A percentile compares a stretch with the other conserved stretches of the same genome.
Evolutionary conservation across 92 coral and sea anemone genomes (phyloP).

Genomic region (Hydrozoanthus gracilis): DNA sequence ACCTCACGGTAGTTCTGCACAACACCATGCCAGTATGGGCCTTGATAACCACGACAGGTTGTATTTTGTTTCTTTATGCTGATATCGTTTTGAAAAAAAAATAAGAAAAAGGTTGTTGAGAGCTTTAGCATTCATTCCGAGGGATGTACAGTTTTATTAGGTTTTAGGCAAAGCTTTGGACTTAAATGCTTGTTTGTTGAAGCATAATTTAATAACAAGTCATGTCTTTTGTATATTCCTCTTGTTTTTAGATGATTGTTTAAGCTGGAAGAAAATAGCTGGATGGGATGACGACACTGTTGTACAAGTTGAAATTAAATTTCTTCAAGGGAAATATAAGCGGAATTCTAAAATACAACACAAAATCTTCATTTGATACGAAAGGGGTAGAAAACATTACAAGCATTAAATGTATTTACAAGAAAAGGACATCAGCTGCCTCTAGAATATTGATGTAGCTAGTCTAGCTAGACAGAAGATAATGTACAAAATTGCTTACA

Average conservation of each 20-base stretch:
- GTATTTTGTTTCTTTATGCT: conserved; percentile 15
- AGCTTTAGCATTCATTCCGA: neutral
- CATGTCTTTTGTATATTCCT: neutral
- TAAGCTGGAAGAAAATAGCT: neutral
- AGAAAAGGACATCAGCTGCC: neutral
- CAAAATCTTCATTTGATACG: neutral
- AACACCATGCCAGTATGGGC: conserved; percentile 61
- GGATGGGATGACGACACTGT: neutral
- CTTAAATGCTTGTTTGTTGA: neutral
- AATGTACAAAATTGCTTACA: neutral
- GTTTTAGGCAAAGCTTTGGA: neutral
- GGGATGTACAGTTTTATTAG: conserved; percentile 7
- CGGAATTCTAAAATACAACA: neutral
- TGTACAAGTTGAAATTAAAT: neutral
- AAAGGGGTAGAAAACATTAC: neutral
- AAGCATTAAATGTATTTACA: neutral
- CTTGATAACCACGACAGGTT: conserved; percentile 74
- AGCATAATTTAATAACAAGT: neutral
- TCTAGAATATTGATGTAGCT: neutral
- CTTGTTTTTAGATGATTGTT: neutral
- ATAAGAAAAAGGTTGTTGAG: neutral
- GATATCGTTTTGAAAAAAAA: neutral
- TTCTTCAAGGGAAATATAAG: neutral
- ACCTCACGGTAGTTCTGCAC: conserved; percentile 46
- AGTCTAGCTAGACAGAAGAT: neutral